These are phyloP conservation scores for Ophonus ardosiacus DNA, from an alignment of 2,888 invertebrate genomes.

Conservation along the genomic window DNA sequence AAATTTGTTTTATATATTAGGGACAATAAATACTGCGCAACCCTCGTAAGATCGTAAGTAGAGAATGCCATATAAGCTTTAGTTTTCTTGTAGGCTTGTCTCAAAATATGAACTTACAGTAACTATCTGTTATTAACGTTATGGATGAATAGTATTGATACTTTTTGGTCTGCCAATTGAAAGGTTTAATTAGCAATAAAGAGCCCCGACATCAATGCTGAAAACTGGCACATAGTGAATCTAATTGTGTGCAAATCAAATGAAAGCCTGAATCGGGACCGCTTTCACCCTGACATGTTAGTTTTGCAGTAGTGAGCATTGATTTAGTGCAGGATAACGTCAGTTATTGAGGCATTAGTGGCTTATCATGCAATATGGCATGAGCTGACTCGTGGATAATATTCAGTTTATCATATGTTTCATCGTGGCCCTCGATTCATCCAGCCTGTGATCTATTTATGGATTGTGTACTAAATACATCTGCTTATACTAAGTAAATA, in stretches of 20 bases:
- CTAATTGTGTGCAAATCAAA: conserved; percentile 10
- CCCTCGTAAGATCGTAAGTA: too few species aligned
- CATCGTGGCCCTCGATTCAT: background rate
- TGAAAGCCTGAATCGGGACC: background rate
- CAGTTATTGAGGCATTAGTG: conserved; percentile 36
- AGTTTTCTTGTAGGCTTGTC: too few species aligned
- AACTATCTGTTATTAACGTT: too few species aligned
- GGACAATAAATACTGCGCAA: too few species aligned
- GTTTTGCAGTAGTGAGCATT: conserved; percentile 26
- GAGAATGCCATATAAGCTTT: too few species aligned
- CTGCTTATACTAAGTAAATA: conserved; percentile 18
- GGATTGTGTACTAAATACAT: conserved; percentile 5
- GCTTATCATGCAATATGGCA: conserved; percentile 30
- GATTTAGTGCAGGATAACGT: conserved; percentile 18
- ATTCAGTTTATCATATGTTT: conserved; percentile 41
- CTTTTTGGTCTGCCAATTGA: background rate
- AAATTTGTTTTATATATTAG: too few species aligned
- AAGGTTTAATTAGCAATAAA: background rate
- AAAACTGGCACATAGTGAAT: background rate
- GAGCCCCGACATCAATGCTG: background rate
- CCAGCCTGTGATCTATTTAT: conserved; percentile 2
- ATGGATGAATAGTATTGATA: background rate
- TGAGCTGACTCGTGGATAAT: conserved; percentile 34
- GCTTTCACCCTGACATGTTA: conserved; percentile 21
- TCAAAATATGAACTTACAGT: too few species aligned